Conservation (phyloP, 1,140 invertebrate genomes). For the Aradophagus sp. region DNA sequence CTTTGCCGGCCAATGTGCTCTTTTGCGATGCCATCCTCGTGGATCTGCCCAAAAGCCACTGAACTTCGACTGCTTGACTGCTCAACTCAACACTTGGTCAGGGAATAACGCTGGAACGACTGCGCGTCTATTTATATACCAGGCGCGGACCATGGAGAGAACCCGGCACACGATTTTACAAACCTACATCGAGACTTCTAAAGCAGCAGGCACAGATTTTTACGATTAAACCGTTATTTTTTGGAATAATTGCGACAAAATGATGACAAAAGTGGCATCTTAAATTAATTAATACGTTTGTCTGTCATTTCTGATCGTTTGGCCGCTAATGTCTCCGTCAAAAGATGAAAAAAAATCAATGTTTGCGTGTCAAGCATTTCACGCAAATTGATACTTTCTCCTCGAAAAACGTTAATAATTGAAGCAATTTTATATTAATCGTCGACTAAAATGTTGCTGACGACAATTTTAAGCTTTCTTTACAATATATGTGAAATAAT, state of each 20-base stretch:
- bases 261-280: not conserved
- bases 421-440: not conserved
- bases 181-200: constrained; percentile 9
- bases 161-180: constrained; percentile 5
- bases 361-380: not conserved
- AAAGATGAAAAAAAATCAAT: constrained; percentile 10
- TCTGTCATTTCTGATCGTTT: not conserved
- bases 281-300: not conserved
- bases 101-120: too few species aligned
- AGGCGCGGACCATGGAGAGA: constrained; percentile 43
- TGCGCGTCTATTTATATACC: too few species aligned
- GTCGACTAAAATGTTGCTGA: too few species aligned
- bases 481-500: too few species aligned
- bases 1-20: not conserved
- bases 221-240: not conserved
- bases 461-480: too few species aligned
- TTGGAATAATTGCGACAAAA: not conserved
- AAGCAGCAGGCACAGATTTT: constrained; percentile 19
- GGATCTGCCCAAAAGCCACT: too few species aligned
- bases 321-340: not conserved
- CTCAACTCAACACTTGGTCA: too few species aligned
- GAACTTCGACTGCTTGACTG: too few species aligned
- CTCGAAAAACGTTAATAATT: constrained; percentile 15
- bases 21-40: not conserved
- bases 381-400: constrained; percentile 20